These are phyloP conservation scores for Trematomus loennbergii DNA, from an alignment of 2,113 vertebrate species.

Conservation along the genomic window DNA sequence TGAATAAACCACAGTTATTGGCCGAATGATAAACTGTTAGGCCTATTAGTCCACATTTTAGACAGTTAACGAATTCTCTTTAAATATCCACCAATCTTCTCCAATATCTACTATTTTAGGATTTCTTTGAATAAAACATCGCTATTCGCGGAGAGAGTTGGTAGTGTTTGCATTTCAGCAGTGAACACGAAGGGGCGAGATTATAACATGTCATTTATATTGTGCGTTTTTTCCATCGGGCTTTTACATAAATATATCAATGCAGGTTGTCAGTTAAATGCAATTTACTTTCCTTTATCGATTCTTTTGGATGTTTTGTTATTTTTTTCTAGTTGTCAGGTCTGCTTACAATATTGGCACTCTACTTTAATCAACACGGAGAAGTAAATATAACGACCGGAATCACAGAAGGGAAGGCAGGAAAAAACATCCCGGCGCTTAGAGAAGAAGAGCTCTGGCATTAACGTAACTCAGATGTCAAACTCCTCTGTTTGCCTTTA, in stretches of 20 bases:
- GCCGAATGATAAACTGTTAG: background rate
- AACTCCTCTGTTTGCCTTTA: conserved; percentile 40
- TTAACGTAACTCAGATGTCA: conserved; percentile 75
- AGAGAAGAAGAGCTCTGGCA: conserved; percentile 38
- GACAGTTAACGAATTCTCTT: background rate
- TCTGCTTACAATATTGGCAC: background rate
- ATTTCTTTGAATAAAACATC: background rate
- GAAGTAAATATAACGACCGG: conserved; percentile 16
- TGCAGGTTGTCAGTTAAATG: background rate
- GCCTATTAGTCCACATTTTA: background rate
- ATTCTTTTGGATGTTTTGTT: background rate
- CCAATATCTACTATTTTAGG: background rate
- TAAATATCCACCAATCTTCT: background rate
- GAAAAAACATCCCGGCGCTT: conserved; percentile 45
- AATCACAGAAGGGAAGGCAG: conserved; percentile 48
- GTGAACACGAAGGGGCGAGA: background rate
- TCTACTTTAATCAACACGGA: conserved; percentile 1
- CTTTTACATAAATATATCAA: background rate
- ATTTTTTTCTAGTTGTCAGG: background rate
- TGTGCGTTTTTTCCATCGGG: background rate
- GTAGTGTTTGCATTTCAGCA: background rate
- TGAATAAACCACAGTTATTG: conserved; percentile 35
- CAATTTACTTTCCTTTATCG: too few species aligned
- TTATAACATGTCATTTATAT: background rate
- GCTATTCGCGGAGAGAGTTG: background rate